Conservation (phyloP, 2,113 vertebrate species). For the Aphelocoma coerulescens region DNA sequence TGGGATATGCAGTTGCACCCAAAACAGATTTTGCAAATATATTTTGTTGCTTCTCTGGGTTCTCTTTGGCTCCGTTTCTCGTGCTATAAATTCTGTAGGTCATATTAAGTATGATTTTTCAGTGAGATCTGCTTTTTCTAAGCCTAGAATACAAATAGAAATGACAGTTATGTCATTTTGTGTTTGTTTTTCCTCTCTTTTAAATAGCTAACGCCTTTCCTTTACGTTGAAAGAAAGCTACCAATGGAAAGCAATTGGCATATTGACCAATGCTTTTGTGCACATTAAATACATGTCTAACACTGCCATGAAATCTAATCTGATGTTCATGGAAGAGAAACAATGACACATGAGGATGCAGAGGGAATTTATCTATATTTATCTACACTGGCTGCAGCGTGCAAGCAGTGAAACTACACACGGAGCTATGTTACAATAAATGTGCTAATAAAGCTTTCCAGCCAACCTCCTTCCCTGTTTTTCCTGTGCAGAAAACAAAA, state of each 20-base stretch:
- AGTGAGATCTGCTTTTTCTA: not conserved
- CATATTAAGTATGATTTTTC: slow-evolving; percentile 1
- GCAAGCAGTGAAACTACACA: not conserved
- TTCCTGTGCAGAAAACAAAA: not conserved
- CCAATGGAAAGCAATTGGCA: not conserved
- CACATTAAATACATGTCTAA: not conserved
- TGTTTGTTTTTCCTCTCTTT: not conserved
- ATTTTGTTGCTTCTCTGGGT: not conserved
- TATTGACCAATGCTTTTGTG: not conserved
- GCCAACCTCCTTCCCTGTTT: not conserved
- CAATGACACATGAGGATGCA: not conserved
- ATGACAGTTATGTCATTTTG: not conserved
- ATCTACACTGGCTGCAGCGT: not conserved
- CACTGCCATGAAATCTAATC: not conserved
- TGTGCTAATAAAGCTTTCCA: not conserved
- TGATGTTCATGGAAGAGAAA: not conserved
- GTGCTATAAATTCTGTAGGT: not conserved
- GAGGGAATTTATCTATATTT: not conserved
- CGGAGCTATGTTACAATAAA: not conserved
- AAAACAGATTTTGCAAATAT: not conserved
- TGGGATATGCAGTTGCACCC: not conserved
- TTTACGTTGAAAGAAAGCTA: not conserved
- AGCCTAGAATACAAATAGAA: not conserved
- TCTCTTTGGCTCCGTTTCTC: not conserved
- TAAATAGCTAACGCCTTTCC: not conserved